Percentiles rank a stretch among this genome's conserved stretches.
These are phyloP conservation scores for Hestina assimilis DNA, from an alignment of 1,140 invertebrate genomes.

Conservation along the genomic window DNA sequence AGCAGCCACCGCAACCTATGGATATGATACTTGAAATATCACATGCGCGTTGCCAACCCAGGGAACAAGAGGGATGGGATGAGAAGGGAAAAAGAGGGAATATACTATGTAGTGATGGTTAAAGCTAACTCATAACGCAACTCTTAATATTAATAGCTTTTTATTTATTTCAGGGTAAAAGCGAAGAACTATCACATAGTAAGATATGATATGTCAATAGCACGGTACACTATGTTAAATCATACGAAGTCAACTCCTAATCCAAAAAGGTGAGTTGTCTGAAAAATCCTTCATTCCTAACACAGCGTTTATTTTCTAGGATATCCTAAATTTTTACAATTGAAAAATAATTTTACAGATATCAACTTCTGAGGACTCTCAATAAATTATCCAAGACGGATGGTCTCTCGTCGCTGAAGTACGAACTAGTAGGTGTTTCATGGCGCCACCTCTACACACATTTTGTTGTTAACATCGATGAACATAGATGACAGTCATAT, in stretches of 20 bases:
- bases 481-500: constrained; percentile 76
- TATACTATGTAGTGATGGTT: neutral
- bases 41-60: too few species aligned
- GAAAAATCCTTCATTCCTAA: neutral
- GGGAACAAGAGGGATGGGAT: too few species aligned
- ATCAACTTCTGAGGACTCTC: constrained; percentile 90
- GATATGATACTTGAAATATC: too few species aligned
- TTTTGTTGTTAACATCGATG: constrained; percentile 84
- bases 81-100: neutral
- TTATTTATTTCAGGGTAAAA: constrained; percentile 79
- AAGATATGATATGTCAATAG: constrained; percentile 91
- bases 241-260: constrained; percentile 94
- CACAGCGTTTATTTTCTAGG: neutral
- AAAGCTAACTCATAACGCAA: neutral
- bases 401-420: constrained; percentile 92
- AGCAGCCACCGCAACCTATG: too few species aligned
- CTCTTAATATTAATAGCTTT: neutral
- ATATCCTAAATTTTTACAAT: neutral
- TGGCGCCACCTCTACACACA: constrained; percentile 87
- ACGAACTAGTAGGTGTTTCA: constrained; percentile 84
- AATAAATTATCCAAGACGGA: constrained; percentile 90
- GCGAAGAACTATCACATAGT: constrained; percentile 89
- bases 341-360: constrained; percentile 78
- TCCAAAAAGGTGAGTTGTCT: constrained; percentile 85
- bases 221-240: constrained; percentile 93